A percentile compares a stretch with the other conserved stretches of the same genome.
phyloP scores from a whole-genome alignment of 2,113 vertebrate genomes.

The Theristicus caerulescens region DNA sequence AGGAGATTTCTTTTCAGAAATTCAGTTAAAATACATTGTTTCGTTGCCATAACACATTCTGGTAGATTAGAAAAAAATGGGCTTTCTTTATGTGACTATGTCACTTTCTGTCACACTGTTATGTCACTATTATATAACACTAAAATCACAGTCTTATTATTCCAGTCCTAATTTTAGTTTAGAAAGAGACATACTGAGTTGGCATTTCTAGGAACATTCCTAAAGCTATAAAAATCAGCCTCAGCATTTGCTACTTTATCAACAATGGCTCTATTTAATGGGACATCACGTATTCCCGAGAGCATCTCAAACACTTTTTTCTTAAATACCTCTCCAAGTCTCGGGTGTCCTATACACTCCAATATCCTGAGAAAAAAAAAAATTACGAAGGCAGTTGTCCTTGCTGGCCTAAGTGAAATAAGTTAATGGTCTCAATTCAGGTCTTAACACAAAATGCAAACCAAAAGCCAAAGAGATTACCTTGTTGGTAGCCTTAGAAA shows the following conservation, averaged over 20 bases:
- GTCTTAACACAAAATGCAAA: not conserved
- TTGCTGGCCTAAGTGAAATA: not conserved
- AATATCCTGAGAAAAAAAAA: not conserved
- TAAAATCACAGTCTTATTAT: not conserved
- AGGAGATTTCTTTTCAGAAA: not conserved
- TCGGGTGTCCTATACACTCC: not conserved
- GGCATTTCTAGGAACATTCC: not conserved
- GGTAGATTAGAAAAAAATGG: not conserved
- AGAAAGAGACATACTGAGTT: not conserved
- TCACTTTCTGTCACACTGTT: not conserved
- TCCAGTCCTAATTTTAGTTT: conserved; percentile 9
- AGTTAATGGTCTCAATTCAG: not conserved
- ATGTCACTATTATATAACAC: not conserved
- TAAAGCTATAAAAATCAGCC: not conserved
- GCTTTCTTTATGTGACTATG: not conserved
- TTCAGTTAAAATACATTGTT: not conserved
- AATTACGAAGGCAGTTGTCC: not conserved
- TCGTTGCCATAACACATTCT: not conserved
- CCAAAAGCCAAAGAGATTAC: not conserved
- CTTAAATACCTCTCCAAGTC: not conserved
- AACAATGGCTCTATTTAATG: not conserved
- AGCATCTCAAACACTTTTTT: not conserved
- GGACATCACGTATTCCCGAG: not conserved
- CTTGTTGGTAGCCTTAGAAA: not conserved
- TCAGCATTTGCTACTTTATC: not conserved